Evolutionary conservation across 2,797 vertebrate genomes (phyloP).

Genomic region (Hydrocynus forskahlii): DNA sequence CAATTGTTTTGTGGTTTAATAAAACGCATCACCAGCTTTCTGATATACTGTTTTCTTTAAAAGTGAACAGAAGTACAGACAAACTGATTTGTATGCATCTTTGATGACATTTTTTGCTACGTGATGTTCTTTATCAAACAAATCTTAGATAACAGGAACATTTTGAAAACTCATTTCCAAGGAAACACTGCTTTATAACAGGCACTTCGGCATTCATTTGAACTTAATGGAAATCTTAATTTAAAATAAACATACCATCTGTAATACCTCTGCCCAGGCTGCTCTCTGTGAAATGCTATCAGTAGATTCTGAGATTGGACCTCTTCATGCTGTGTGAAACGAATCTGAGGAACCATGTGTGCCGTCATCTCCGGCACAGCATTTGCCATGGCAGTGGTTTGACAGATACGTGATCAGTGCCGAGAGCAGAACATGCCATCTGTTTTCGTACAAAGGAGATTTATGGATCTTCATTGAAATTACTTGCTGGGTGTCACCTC

Average conservation of each 20-base stretch:
- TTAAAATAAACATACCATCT: neutral
- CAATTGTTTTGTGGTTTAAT: too few relatives aligned
- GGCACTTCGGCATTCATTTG: neutral
- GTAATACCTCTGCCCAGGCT: neutral
- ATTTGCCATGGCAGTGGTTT: conserved; percentile 12
- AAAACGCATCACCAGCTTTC: too few relatives aligned
- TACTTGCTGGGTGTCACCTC: neutral
- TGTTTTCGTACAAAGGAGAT: conserved; percentile 24
- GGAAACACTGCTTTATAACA: neutral
- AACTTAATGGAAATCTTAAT: neutral
- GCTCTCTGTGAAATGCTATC: neutral
- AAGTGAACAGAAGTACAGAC: too few relatives aligned
- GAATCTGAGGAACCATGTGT: conserved; percentile 14
- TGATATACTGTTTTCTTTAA: too few relatives aligned
- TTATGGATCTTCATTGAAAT: conserved; percentile 4
- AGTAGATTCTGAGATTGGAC: neutral
- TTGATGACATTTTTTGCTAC: too few relatives aligned
- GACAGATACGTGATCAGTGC: conserved; percentile 41
- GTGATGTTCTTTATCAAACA: too few relatives aligned
- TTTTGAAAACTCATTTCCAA: too few relatives aligned
- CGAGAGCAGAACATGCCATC: conserved; percentile 20
- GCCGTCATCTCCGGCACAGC: conserved; percentile 2
- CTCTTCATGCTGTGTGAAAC: neutral
- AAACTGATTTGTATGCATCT: too few relatives aligned
- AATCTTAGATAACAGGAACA: too few relatives aligned